Conservation (phyloP, 2,113 vertebrate species). For the Pseudorasbora parva region DNA sequence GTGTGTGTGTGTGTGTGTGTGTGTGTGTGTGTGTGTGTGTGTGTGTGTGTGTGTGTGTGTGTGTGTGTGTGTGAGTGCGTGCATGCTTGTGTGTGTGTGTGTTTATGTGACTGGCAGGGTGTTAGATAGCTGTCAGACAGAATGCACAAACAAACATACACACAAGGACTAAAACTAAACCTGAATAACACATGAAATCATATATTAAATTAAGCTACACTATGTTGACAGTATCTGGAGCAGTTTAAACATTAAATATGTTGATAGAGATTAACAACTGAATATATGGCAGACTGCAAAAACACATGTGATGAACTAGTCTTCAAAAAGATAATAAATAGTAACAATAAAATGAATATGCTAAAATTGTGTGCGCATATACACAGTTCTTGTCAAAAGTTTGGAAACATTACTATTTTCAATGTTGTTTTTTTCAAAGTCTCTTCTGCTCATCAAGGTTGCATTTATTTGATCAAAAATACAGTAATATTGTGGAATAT, state of each 20-base stretch:
- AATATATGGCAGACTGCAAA: too few species aligned
- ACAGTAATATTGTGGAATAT: too few species aligned
- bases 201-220: neutral
- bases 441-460: too few species aligned
- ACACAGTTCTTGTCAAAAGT: too few species aligned
- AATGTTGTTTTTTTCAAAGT: too few species aligned
- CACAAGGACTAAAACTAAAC: neutral
- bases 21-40: slow-evolving; percentile 26
- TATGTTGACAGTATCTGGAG: neutral
- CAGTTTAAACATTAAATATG: neutral
- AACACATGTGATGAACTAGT: too few species aligned
- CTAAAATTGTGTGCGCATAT: too few species aligned
- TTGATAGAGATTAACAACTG: too few species aligned
- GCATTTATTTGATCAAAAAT: too few species aligned
- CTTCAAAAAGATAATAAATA: too few species aligned
- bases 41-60: slow-evolving; percentile 16
- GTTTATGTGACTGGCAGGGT: slow-evolving; percentile 63
- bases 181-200: neutral
- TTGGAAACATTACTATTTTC: too few species aligned
- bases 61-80: slow-evolving; percentile 42
- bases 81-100: neutral
- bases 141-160: neutral
- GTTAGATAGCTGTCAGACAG: slow-evolving; percentile 53
- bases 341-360: too few species aligned
- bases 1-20: slow-evolving; percentile 15